Evolutionary conservation across 2,797 vertebrate genomes (phyloP), one percentile per base, ranked within the genome.

Genomic region (Galago senegalensis): DNA sequence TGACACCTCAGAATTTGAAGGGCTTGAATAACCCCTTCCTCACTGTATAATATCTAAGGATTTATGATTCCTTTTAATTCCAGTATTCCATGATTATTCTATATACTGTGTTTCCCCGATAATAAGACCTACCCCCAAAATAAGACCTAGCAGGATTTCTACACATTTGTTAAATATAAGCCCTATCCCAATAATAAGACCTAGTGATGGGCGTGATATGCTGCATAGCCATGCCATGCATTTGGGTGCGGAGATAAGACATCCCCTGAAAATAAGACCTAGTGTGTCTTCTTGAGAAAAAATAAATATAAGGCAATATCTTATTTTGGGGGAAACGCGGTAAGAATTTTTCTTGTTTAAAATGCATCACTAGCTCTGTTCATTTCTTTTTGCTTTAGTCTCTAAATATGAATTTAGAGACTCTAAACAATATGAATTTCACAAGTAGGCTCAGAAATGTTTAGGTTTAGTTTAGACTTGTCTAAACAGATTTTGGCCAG

Each of bases 381-480:
- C 90, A n/a, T 88, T 94, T 72, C 18, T 85, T 87, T 96, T 77
- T 91, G 14, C 23, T 65, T 92, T 95, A 96, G 93, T 86, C 91
- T 20, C 56, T 89, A 34, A 34, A 34, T 34, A 34, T 34, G 34
- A 34, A 34, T 34, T 34, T 34, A 34, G 34, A 34, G 34, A 34
- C 91, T 20, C 56, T 89, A 91, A 94, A 96, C 53, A 37, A 73
- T 43, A 63, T 43, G 86, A 75, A 63, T 95, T 83, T 87, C 77
- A 79, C 61, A 95, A 91, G 86, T 69, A 70, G 29, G 4, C 53
- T 87, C 46, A 89, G 85, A 92, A 89, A 90, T 31, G 14, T 95
- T 91, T 61, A 97, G 53, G 58, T 84, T 95, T 84, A 95, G 43
- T 97, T 92, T 61, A 73, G 56, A 81, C 11, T 21, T 91, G 34